Base-by-base conservation (phyloP, 1,140 invertebrate species). In the Zaprionus nigranus region DNA sequence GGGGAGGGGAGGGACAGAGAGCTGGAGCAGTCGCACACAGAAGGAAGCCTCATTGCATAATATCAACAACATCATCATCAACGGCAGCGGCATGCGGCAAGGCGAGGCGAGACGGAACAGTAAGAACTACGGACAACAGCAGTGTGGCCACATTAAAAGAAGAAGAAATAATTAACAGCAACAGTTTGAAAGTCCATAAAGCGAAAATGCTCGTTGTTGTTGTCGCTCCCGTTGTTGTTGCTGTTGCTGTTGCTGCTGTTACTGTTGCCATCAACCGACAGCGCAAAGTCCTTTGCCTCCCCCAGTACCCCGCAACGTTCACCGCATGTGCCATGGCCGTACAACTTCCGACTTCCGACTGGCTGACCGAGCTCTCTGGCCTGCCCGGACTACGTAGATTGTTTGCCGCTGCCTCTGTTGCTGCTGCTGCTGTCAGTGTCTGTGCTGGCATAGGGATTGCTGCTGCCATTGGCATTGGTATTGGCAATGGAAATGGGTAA, bases 151-250 rank as follows among this genome's bases (percentile, higher is more conserved):
- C 84, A 88, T 88, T 90, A 88, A 88, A 81, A 88, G 80, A 88
- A 90, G 84, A 88, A 88, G 84, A 88, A 88, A 88, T 88, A 88
- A 88, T 88, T 88, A 88, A 88, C 84, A 88, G 84, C 84, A 88
- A 88, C 84, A 88, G 85, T 88, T 90, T 90, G 85, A 90, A 90
- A 90, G 85, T 90, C 85, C 85, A 90, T 90, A 90, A 90, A 90
- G 87, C 88, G 85, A 79, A 90, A 85, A 90, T 85, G 82, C 83
- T 63, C 56, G 56, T 26, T 49, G 65, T 69, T 56, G 60, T n/a
- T 40, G 65, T 57, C 30, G 73, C 49, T 54, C 46, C 24, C 9
- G 69, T 20, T 36, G 26, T n/a, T 62, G 60, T 24, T 57, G 60
- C 17, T 57, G 60, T 28, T 67, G 63, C n/a, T 53, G 60, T 24